phyloP scores from a whole-genome alignment of 2,797 vertebrate genomes.

The Clarias fuscus region DNA sequence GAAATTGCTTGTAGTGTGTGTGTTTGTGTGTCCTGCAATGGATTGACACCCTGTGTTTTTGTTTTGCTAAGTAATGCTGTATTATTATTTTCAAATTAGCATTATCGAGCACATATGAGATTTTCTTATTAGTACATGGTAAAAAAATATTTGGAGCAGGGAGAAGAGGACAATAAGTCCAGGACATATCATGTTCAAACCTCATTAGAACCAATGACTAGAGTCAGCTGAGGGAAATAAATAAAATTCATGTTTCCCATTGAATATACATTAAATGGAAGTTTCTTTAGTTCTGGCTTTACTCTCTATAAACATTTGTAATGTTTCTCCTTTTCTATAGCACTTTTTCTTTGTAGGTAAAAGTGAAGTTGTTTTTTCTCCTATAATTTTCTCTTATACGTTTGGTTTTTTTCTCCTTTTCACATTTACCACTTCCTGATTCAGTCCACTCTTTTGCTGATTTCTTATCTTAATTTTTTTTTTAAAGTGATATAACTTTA shows the following conservation, averaged over 20 bases:
- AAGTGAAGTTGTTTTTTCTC: no score
- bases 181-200: background rate
- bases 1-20: no score
- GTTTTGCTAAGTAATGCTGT: background rate
- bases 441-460: background rate
- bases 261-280: background rate
- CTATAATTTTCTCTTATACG: no score
- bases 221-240: background rate
- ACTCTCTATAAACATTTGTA: background rate
- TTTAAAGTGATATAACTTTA: background rate
- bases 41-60: no score
- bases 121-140: background rate
- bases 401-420: background rate
- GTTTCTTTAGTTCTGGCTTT: background rate
- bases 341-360: background rate
- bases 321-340: background rate
- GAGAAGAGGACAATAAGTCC: background rate
- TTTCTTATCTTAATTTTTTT: background rate
- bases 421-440: background rate
- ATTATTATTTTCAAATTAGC: background rate
- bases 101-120: no score
- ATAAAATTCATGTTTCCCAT: background rate
- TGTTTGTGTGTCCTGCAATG: no score
- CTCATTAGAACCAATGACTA: background rate
- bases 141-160: background rate